Evolutionary conservation across 2,888 invertebrate genomes (phyloP).

Genomic region (Meteorus colon): DNA sequence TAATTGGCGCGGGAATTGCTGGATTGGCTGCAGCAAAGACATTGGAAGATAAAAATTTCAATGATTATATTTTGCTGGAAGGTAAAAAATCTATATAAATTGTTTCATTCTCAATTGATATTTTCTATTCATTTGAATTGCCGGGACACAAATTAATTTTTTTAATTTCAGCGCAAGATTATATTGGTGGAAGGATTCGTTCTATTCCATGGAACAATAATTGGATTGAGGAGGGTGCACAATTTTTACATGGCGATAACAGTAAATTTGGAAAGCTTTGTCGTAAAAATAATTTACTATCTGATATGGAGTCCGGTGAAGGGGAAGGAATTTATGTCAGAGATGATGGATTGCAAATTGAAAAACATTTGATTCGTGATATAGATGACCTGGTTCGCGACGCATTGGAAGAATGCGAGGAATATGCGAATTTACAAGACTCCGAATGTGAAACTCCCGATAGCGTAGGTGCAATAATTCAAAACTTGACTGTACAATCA

Average conservation of each 20-base stretch:
- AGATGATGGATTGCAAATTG: conserved; percentile 73
- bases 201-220: conserved; percentile 71
- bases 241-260: conserved; percentile 78
- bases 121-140: background rate
- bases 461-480: conserved; percentile 71
- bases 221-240: conserved; percentile 78
- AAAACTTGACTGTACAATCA: conserved; percentile 72
- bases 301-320: conserved; percentile 75
- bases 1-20: conserved; percentile 79
- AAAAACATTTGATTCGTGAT: conserved; percentile 73
- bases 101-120: background rate
- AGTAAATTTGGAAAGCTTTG: conserved; percentile 76
- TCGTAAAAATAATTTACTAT: conserved; percentile 72
- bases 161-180: conserved; percentile 71
- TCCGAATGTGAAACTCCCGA: conserved; percentile 68
- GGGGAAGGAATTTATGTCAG: conserved; percentile 76
- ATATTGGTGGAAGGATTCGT: conserved; percentile 76
- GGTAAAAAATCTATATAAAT: conserved; percentile 59
- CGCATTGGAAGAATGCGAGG: conserved; percentile 75
- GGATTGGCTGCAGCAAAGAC: conserved; percentile 77
- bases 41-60: conserved; percentile 72
- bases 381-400: conserved; percentile 75
- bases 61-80: conserved; percentile 76
- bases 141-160: conserved; percentile 22
- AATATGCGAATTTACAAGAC: conserved; percentile 69